These are phyloP conservation scores for Zele albiditarsus DNA, from an alignment of 2,888 invertebrate species.

Conservation along the genomic window DNA sequence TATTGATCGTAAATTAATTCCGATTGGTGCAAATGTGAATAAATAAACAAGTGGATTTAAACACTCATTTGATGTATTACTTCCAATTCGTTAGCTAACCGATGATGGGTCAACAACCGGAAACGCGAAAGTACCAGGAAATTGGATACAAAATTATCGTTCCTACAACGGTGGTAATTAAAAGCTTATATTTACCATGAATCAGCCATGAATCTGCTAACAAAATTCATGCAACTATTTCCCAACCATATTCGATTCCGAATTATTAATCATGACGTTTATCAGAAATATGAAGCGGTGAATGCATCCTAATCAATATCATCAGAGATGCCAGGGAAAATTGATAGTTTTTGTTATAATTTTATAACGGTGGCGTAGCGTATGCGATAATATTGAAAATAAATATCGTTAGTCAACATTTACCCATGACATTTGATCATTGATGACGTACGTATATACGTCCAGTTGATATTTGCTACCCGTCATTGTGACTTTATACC, in stretches of 20 bases:
- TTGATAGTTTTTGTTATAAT: background rate
- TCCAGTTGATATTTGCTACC: background rate
- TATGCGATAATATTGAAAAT: background rate
- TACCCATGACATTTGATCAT: background rate
- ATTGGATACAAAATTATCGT: constrained; percentile 34
- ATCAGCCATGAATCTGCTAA: background rate
- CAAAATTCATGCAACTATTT: constrained; percentile 15
- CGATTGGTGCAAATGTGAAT: background rate
- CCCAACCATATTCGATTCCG: constrained; percentile 2
- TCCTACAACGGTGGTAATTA: constrained; percentile 3
- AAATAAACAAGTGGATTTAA: background rate
- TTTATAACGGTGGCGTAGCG: background rate
- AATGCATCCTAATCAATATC: background rate
- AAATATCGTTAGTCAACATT: background rate
- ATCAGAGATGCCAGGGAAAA: background rate
- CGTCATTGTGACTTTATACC: background rate
- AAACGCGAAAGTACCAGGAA: constrained; percentile 17
- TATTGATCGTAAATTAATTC: too few species aligned
- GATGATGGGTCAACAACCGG: constrained; percentile 38
- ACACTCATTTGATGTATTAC: constrained; percentile 30
- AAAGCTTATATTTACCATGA: constrained; percentile 15
- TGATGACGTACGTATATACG: background rate
- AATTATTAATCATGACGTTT: constrained; percentile 8
- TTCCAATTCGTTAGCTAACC: constrained; percentile 34
- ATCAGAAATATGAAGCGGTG: background rate